phyloP scores from a whole-genome alignment of 2,113 vertebrate genomes.

The Baryphthengus martii region DNA sequence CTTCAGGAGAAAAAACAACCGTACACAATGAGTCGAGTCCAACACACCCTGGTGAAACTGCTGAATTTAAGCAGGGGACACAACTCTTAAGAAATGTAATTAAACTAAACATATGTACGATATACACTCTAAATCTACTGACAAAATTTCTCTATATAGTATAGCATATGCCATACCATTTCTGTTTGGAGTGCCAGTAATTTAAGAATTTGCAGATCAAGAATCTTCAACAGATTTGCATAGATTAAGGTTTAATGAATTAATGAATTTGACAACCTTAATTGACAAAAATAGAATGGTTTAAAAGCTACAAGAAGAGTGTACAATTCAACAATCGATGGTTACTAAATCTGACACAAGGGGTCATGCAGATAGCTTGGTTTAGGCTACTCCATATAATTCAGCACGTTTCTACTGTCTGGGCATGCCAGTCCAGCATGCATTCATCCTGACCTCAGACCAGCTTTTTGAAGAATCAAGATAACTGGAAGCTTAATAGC shows the following conservation, averaged over 20 bases:
- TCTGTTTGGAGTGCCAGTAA: not conserved
- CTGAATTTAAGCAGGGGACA: not conserved
- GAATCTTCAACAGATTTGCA: not conserved
- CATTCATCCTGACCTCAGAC: not conserved
- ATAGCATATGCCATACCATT: not conserved
- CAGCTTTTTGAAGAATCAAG: not conserved
- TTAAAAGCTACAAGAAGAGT: not conserved
- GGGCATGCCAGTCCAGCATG: accelerated
- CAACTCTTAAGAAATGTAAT: not conserved
- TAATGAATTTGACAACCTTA: conserved; percentile 11
- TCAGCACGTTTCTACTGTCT: not conserved
- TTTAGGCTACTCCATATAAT: not conserved
- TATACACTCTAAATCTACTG: not conserved
- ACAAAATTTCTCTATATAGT: not conserved
- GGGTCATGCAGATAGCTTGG: not conserved
- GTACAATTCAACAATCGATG: not conserved
- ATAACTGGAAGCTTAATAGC: not conserved
- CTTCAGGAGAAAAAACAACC: not conserved
- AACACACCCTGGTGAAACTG: not conserved
- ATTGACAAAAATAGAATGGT: not conserved
- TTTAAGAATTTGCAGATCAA: not conserved
- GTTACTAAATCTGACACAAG: not conserved
- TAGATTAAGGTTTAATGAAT: not conserved
- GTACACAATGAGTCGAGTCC: not conserved
- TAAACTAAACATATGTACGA: not conserved